These are phyloP conservation scores for Ophthalmolycus amberensis DNA, from an alignment of 2,113 vertebrate species.

Conservation along the genomic window DNA sequence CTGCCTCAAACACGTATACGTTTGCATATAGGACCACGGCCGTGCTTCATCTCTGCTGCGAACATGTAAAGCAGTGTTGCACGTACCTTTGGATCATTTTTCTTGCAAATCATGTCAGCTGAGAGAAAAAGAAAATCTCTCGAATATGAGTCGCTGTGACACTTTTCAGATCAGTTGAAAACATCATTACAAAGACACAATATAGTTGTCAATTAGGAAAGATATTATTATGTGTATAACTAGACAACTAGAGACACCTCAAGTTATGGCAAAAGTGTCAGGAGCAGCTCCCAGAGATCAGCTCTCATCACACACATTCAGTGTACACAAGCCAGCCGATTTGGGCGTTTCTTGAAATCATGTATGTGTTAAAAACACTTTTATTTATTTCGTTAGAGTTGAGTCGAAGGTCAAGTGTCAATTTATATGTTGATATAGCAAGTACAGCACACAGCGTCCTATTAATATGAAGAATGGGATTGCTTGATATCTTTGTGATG, in stretches of 20 bases:
- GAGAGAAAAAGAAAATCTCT: accelerated
- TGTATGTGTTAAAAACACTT: not conserved
- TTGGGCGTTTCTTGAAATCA: not conserved
- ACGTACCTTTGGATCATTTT: not conserved
- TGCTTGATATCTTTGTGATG: not conserved
- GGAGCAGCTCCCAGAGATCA: not conserved
- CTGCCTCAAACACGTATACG: not conserved
- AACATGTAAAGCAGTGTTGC: not conserved
- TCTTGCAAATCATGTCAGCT: not conserved
- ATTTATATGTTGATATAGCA: not conserved
- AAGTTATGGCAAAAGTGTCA: not conserved
- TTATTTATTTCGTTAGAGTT: not conserved
- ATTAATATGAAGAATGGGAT: not conserved
- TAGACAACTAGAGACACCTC: not conserved
- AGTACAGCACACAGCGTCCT: not conserved
- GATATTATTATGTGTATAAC: not conserved
- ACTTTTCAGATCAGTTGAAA: not conserved
- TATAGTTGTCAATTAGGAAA: not conserved
- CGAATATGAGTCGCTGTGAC: not conserved
- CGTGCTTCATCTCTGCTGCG: not conserved
- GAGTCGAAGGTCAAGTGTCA: not conserved
- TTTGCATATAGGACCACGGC: not conserved
- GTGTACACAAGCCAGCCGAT: not conserved
- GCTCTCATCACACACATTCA: not conserved
- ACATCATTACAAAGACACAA: not conserved